Percentiles rank a stretch among this genome's conserved stretches.
Evolutionary conservation across 2,888 invertebrate genomes (phyloP).

Genomic region (Drosophila falleni): DNA sequence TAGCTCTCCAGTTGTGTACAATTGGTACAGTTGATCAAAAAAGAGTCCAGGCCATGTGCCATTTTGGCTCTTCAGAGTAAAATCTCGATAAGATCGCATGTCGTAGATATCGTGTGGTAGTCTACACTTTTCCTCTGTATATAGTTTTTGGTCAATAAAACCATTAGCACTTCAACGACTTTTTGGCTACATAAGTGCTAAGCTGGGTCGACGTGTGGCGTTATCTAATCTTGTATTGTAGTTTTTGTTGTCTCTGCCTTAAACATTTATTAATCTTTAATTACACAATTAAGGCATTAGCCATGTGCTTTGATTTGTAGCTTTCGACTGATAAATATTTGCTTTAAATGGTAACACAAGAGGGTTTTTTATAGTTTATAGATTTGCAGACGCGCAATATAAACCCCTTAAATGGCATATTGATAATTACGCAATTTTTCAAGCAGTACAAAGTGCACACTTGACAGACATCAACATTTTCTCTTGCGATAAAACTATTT

Average conservation of each 20-base stretch:
- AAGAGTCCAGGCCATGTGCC: constrained; percentile 26
- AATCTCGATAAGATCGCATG: constrained; percentile 37
- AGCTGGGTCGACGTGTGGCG: constrained; percentile 10
- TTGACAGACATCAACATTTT: neutral
- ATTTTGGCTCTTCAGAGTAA: constrained; percentile 2
- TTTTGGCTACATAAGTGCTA: constrained; percentile 9
- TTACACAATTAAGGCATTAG: constrained; percentile 57
- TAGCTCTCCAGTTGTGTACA: neutral
- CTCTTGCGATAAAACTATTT: neutral
- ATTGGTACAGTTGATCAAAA: constrained; percentile 54
- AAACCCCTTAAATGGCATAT: neutral
- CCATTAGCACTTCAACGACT: constrained; percentile 44
- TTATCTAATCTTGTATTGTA: constrained; percentile 60
- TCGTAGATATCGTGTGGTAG: constrained; percentile 18
- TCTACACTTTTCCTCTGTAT: neutral
- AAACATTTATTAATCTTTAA: constrained; percentile 53
- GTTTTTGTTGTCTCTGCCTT: constrained; percentile 12
- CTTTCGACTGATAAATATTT: constrained; percentile 34
- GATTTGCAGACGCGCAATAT: neutral
- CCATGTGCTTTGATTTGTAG: constrained; percentile 59
- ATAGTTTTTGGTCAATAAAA: constrained; percentile 18
- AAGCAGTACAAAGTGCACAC: constrained; percentile 5
- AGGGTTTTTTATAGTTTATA: neutral
- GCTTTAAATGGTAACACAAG: constrained; percentile 3
- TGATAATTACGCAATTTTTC: constrained; percentile 19